Base-by-base conservation (phyloP, 2,888 invertebrate genomes). In the Apamea monoglypha region DNA sequence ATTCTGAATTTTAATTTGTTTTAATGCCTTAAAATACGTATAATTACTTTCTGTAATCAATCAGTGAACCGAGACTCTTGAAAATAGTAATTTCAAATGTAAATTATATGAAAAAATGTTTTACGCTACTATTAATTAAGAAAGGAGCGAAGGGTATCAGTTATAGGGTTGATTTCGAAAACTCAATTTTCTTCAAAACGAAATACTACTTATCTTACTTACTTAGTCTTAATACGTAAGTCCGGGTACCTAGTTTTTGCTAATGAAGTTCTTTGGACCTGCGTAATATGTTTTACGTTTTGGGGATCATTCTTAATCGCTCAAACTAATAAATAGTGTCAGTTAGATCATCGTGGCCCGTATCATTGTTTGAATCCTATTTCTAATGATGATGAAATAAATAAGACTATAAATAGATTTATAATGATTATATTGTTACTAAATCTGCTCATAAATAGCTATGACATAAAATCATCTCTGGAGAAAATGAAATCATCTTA, bases 1-100 rank as follows among this genome's bases (percentile, higher is more conserved):
- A 82, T 71, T 80, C 83, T 77, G 85, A 76, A 86, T 83, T 83
- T 82, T 72, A 78, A 80, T 79, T 73, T 75, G 72, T 75, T 80
- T 71, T 69, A 63, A 76, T 68, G 56, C n/a, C 68, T 71, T 80
- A 76, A 76, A 85, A 72, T 72, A 76, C 70, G 56, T 78, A 66
- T 85, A 73, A 83, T 79, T 74, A 75, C 69, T 61, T 69, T 61
- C 25, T 74, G 66, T 78, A 76, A 80, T 67, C 78, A 68, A 80
- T 70, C 80, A 68, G 53, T 63, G 14, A 76, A 68, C 56, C n/a
- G 53, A 78, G 21, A 56, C 21, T 25, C 53, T 32, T 40, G 40
- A 73, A 72, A 70, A 61, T 40, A 36, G 71, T 61, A 70, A 74
- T 47, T 81, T 44, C 0, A 53, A 72, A 66, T 71, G n/a, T 1